Conservation (phyloP, 2,797 vertebrate species). For the Spinus olivaceus region DNA sequence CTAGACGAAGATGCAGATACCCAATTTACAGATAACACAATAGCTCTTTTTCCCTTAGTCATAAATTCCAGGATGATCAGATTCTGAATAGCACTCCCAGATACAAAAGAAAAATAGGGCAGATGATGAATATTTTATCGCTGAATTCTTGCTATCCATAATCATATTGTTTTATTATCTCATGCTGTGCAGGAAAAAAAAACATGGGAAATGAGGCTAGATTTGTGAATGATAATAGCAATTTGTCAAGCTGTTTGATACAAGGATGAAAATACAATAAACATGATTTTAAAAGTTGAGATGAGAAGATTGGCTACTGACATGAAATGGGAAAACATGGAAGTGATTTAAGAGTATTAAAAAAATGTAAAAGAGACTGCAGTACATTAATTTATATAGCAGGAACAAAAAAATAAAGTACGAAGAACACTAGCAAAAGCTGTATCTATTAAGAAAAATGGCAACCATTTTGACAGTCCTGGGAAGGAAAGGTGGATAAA, state of each 20-base stretch:
- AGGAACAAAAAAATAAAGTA: neutral
- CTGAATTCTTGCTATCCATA: slow-evolving; percentile 40
- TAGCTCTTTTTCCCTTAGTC: slow-evolving; percentile 17
- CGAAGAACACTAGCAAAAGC: neutral
- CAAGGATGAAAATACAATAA: slow-evolving; percentile 47
- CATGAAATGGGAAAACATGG: neutral
- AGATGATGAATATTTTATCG: slow-evolving; percentile 57
- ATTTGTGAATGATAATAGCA: slow-evolving; percentile 50
- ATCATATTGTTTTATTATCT: slow-evolving; percentile 64
- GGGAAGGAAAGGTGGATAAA: neutral
- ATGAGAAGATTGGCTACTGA: slow-evolving; percentile 15
- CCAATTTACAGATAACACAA: slow-evolving; percentile 34
- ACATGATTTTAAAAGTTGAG: slow-evolving; percentile 32
- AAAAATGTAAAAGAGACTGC: neutral
- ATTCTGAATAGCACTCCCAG: slow-evolving; percentile 25
- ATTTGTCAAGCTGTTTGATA: slow-evolving; percentile 47
- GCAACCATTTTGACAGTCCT: neutral
- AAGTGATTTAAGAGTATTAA: slow-evolving; percentile 37
- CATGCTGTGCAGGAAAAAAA: slow-evolving; percentile 3
- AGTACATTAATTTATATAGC: neutral
- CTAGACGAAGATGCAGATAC: neutral
- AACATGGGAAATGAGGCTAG: slow-evolving; percentile 34
- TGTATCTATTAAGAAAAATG: neutral
- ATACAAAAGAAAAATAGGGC: slow-evolving; percentile 57
- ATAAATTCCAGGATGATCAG: slow-evolving; percentile 41